Evolutionary conservation across 2,888 invertebrate species (phyloP), one percentile per base, ranked within the genome.

Genomic region (Panorpa germanica): DNA sequence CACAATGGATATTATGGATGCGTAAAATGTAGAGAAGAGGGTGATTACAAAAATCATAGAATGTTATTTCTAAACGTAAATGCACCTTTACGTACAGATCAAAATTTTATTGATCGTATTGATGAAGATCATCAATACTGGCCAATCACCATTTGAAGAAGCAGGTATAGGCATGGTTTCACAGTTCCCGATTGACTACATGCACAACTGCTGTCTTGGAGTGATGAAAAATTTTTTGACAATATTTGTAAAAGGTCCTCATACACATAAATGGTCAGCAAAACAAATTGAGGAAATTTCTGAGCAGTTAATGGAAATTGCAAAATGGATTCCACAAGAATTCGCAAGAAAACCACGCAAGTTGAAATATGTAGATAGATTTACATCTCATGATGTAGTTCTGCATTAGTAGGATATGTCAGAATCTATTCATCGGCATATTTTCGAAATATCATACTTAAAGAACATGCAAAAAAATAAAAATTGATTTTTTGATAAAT

Each of bases 171-270:
- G 35, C 7, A 39, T 43, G 39, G 35, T 43, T 11, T 32, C 37
- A n/a, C 35, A 34, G 26, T 38, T 41, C 27, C 36, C 42, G 7
- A 33, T 39, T 9, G 43, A 41, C 31, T 36, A 40, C n/a, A 42
- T 43, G 42, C 42, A 43, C 29, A 25, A 38, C 5, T 34, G 39
- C 29, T 43, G 42, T 34, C 31, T 38, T 15, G 39, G 38, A 14
- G 35, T 39, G 9, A 36, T 28, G 13, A 33, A 28, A 21, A 38
- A 35, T 25, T 31, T 36, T 19, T 30, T 35, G 18, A 13, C 12
- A 6, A 28, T 25, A 28, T n/a, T n/a, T 18, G 25, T 25, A 31
- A 25, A 15, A 25, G 18, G 18, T 18, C 18, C 7, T 14, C 16
- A 31, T 11, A 25, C 24, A 16, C 12, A 25, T 25, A 16, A 18